A percentile compares a stretch with the other conserved stretches of the same genome.
These are phyloP conservation scores for Dryoscopus gambensis DNA, from an alignment of 2,113 vertebrate species.

Conservation along the genomic window DNA sequence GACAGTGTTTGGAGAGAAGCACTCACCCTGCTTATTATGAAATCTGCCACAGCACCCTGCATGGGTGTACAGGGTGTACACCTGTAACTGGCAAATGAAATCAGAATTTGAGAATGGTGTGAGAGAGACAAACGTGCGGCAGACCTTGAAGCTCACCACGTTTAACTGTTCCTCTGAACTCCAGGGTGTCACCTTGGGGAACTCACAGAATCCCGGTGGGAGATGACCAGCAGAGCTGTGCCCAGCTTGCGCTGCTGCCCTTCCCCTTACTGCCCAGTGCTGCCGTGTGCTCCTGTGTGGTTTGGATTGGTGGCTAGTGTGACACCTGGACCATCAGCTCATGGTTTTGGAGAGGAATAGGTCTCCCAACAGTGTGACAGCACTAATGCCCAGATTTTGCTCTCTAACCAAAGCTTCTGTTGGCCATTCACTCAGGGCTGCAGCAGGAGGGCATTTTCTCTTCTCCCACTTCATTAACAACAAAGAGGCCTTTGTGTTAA, in stretches of 20 bases:
- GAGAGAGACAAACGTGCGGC: not conserved
- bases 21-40: not conserved
- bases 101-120: not conserved
- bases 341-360: not conserved
- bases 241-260: not conserved
- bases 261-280: not conserved
- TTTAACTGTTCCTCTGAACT: not conserved
- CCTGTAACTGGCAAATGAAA: not conserved
- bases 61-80: too few species aligned
- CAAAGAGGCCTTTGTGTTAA: slow-evolving; percentile 41
- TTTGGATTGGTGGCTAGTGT: not conserved
- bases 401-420: not conserved
- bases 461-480: not conserved
- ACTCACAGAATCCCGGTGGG: not conserved
- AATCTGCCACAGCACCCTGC: not conserved
- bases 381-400: not conserved
- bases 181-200: fast-evolving
- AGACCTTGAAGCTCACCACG: not conserved
- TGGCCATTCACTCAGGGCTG: not conserved
- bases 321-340: not conserved
- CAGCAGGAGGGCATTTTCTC: not conserved
- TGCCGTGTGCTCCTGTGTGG: fast-evolving
- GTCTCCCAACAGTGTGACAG: not conserved
- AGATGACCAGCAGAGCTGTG: not conserved
- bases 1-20: not conserved